phyloP scores from a whole-genome alignment of 2,888 invertebrate genomes.

The Megalurothrips usitatus region DNA sequence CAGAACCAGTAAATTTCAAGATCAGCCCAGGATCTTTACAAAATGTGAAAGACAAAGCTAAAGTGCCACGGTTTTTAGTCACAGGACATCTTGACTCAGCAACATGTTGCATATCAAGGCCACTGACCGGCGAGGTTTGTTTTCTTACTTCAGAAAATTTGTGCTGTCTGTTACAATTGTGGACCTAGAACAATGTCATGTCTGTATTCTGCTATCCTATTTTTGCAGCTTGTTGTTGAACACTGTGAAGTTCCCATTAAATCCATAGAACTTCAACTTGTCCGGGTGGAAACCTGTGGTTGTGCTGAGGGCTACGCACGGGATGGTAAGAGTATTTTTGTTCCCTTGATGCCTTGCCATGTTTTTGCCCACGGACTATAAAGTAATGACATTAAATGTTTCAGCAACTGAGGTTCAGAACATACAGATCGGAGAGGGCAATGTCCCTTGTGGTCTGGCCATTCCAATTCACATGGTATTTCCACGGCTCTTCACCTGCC shows the following conservation, averaged over 20 bases:
- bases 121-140: constrained; percentile 78
- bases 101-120: constrained; percentile 75
- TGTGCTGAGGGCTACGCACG: constrained; percentile 86
- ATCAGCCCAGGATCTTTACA: constrained; percentile 79
- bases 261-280: constrained; percentile 89
- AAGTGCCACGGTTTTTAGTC: constrained; percentile 77
- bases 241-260: constrained; percentile 78
- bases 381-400: constrained; percentile 37
- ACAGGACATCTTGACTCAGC: constrained; percentile 79
- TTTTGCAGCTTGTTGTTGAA: constrained; percentile 64
- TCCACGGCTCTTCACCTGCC: constrained; percentile 91
- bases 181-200: no score
- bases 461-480: constrained; percentile 94
- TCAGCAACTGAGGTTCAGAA: constrained; percentile 96
- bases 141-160: constrained; percentile 22
- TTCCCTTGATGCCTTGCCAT: not conserved
- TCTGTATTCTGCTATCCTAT: not conserved
- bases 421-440: constrained; percentile 93
- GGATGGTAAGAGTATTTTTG: constrained; percentile 60
- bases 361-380: not conserved
- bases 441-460: constrained; percentile 71
- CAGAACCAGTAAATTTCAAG: constrained; percentile 71
- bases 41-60: constrained; percentile 60
- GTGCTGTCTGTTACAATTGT: not conserved
- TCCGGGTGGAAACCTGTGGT: constrained; percentile 93